Percentiles rank a stretch among this genome's conserved stretches.
Conservation (phyloP, 2,888 invertebrate species). For the Nephrotoma appendiculata region DNA sequence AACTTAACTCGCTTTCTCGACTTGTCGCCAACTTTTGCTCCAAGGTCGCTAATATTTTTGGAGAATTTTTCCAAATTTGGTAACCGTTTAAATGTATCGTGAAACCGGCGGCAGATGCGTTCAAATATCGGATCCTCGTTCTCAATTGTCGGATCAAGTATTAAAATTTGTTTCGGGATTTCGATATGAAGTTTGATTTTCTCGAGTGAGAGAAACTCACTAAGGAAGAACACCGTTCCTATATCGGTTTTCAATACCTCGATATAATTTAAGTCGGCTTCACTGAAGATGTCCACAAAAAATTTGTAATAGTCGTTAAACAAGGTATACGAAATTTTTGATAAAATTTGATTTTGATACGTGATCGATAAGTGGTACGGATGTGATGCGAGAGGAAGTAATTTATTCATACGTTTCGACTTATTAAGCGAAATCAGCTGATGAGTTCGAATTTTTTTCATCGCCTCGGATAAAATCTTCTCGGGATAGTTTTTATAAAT, state of each 20-base stretch:
- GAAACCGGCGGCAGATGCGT: background rate
- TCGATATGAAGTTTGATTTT: constrained; percentile 20
- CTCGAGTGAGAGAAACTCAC: constrained; percentile 33
- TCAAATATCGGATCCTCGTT: background rate
- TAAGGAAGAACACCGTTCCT: constrained; percentile 35
- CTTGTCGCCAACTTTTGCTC: background rate
- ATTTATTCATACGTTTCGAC: constrained; percentile 21
- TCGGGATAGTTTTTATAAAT: constrained; percentile 61
- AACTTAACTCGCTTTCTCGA: constrained; percentile 25
- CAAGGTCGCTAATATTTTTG: background rate
- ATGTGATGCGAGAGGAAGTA: constrained; percentile 21
- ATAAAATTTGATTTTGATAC: constrained; percentile 27
- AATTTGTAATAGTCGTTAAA: constrained; percentile 15
- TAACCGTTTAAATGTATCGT: background rate
- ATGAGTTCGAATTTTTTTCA: constrained; percentile 41
- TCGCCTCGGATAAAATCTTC: constrained; percentile 40
- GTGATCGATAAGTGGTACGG: constrained; percentile 31
- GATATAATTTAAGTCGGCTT: constrained; percentile 12
- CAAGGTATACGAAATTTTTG: constrained; percentile 22
- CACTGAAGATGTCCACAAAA: constrained; percentile 10
- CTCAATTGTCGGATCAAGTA: constrained; percentile 22
- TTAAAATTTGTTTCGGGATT: constrained; percentile 26
- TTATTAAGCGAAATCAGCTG: constrained; percentile 40
- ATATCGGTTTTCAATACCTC: constrained; percentile 32
- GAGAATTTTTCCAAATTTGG: background rate